Conservation (phyloP, 2,888 invertebrate genomes). For the Thymelicus acteon region DNA sequence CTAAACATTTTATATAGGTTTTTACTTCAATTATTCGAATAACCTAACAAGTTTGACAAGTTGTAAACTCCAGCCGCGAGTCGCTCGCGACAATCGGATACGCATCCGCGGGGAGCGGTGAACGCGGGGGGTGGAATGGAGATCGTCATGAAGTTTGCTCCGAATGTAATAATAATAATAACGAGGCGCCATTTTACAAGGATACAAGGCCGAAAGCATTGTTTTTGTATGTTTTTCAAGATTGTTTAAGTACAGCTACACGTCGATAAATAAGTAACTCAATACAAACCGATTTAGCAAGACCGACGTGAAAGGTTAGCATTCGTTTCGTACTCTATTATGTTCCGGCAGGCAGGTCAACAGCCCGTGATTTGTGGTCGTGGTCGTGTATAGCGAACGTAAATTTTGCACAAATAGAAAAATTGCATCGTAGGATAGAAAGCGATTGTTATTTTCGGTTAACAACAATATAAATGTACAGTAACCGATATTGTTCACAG, state of each 20-base stretch:
- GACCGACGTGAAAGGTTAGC: constrained; percentile 57
- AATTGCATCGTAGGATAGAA: constrained; percentile 25
- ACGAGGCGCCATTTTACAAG: constrained; percentile 83
- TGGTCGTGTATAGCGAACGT: constrained; percentile 65
- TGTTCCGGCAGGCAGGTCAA: constrained; percentile 73
- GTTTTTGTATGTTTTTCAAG: constrained; percentile 59
- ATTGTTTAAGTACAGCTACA: constrained; percentile 43
- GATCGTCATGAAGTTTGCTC: constrained; percentile 84
- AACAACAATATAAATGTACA: constrained; percentile 14
- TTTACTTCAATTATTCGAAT: constrained; percentile 64
- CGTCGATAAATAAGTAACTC: constrained; percentile 19
- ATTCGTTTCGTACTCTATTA: constrained; percentile 54
- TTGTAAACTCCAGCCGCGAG: constrained; percentile 78
- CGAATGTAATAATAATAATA: constrained; percentile 82
- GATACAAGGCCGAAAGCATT: constrained; percentile 80
- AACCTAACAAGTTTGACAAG: constrained; percentile 84
- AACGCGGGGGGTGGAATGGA: constrained; percentile 63
- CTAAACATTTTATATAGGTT: constrained; percentile 57
- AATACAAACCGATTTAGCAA: constrained; percentile 51
- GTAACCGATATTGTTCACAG: constrained; percentile 23
- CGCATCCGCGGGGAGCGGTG: constrained; percentile 79
- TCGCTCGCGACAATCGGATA: constrained; percentile 83
- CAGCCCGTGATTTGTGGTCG: constrained; percentile 74
- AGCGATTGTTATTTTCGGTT: constrained; percentile 17
- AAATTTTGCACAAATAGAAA: constrained; percentile 60